phyloP scores from a whole-genome alignment of 92 coral and sea anemone species.

The Epizoanthus fatuus region DNA sequence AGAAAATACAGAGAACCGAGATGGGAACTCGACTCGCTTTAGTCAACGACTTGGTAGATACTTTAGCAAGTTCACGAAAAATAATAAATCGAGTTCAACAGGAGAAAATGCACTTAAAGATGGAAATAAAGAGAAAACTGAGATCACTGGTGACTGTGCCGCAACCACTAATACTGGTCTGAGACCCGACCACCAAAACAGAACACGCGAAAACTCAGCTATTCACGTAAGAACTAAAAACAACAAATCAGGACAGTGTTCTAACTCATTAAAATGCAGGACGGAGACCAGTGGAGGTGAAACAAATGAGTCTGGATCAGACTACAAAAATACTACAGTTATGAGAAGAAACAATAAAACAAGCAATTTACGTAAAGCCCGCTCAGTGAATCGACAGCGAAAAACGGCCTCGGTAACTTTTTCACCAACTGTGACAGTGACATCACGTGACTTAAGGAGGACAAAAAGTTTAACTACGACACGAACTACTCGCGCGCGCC shows the following conservation, averaged over 20 bases:
- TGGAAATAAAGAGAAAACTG: not conserved
- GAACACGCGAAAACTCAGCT: not conserved
- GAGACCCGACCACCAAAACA: not conserved
- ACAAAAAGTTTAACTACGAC: constrained; percentile 49
- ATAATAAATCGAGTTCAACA: not conserved
- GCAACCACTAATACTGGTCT: not conserved
- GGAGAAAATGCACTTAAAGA: constrained; percentile 15
- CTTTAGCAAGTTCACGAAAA: constrained; percentile 31
- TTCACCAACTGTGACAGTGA: constrained; percentile 75
- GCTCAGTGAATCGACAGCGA: constrained; percentile 42
- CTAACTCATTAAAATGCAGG: constrained; percentile 56
- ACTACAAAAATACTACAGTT: constrained; percentile 63
- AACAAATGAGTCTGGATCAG: constrained; percentile 59
- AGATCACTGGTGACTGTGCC: too few relatives aligned
- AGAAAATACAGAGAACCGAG: constrained; percentile 28
- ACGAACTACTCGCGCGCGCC: constrained; percentile 3
- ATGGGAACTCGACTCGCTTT: constrained; percentile 1
- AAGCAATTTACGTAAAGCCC: constrained; percentile 50
- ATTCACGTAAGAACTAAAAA: not conserved
- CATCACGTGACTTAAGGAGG: constrained; percentile 60
- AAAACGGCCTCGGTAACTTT: constrained; percentile 86
- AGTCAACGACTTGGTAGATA: constrained; percentile 37
- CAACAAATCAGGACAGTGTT: constrained; percentile 15
- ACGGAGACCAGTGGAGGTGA: constrained; percentile 63
- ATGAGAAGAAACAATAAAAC: constrained; percentile 34